Conservation (phyloP, 2,888 invertebrate species). For the Horisme vitalbata region DNA sequence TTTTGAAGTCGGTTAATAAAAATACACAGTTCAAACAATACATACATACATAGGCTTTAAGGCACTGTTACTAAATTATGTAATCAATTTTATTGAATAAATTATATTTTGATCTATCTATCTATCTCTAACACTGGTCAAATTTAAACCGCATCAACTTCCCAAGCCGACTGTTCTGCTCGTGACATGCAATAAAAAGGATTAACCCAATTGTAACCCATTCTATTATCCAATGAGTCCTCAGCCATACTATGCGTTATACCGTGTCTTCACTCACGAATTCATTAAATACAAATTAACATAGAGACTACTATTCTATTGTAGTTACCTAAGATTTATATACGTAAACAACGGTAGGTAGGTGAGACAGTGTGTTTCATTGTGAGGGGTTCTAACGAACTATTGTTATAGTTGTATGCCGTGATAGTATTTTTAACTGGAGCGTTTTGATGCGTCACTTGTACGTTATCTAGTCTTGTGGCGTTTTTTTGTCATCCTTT, state of each 20-base stretch:
- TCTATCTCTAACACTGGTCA: no score
- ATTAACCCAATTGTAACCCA: conserved; percentile 50
- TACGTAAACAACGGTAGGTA: conserved; percentile 64
- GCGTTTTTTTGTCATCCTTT: conserved; percentile 26
- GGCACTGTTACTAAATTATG: no score
- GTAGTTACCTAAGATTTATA: conserved; percentile 71
- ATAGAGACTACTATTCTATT: conserved; percentile 68
- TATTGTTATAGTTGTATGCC: conserved; percentile 62
- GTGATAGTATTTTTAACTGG: conserved; percentile 49
- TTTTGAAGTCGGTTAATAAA: no score
- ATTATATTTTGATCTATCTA: no score
- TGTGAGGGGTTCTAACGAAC: conserved; percentile 65
- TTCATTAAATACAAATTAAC: conserved; percentile 80
- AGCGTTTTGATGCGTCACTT: conserved; percentile 53
- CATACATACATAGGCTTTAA: no score
- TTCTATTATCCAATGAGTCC: conserved; percentile 33
- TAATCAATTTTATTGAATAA: no score
- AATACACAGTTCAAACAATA: no score
- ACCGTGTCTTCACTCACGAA: conserved; percentile 48
- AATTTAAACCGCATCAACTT: conserved; percentile 24
- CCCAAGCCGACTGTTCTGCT: conserved; percentile 42
- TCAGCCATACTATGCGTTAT: conserved; percentile 34
- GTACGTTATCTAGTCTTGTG: conserved; percentile 45
- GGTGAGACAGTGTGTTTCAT: conserved; percentile 50
- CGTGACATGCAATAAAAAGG: conserved; percentile 79